These are phyloP conservation scores for Danionella dracula DNA, from an alignment of 2,797 vertebrate species.

Conservation along the genomic window DNA sequence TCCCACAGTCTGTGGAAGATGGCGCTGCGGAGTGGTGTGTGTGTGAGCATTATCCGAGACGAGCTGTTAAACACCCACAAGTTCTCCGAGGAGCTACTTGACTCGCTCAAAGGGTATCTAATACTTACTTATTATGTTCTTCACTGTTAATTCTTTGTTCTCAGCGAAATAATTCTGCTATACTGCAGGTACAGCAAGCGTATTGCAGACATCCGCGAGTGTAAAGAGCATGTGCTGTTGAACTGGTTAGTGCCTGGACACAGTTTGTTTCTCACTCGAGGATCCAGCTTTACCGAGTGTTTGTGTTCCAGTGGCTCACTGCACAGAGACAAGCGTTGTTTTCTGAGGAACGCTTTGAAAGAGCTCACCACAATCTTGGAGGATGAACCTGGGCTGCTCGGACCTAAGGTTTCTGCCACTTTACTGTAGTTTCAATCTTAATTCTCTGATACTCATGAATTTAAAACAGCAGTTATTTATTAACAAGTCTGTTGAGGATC, in stretches of 20 bases:
- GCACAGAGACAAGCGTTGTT: constrained; percentile 79
- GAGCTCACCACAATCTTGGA: constrained; percentile 79
- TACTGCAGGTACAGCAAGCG: constrained; percentile 78
- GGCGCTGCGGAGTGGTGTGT: constrained; percentile 79
- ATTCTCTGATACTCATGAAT: too few relatives aligned
- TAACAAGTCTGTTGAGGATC: too few relatives aligned
- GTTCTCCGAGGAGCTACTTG: constrained; percentile 82
- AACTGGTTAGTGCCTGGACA: constrained; percentile 69
- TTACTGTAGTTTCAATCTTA: not conserved
- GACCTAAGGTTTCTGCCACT: constrained; percentile 75
- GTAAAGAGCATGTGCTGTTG: constrained; percentile 71
- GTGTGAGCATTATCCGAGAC: constrained; percentile 78
- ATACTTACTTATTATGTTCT: too few relatives aligned
- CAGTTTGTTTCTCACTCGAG: too few relatives aligned
- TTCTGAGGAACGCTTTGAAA: constrained; percentile 75
- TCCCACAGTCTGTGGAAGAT: constrained; percentile 86
- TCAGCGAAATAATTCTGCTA: too few relatives aligned
- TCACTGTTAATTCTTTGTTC: too few relatives aligned
- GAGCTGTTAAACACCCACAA: constrained; percentile 83
- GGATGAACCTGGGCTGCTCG: constrained; percentile 87
- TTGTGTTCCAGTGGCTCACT: constrained; percentile 68
- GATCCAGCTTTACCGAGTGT: not conserved
- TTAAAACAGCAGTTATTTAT: too few relatives aligned
- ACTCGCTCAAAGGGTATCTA: constrained; percentile 80
- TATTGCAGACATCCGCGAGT: constrained; percentile 85